Base-by-base conservation (phyloP, 1,140 invertebrate species). In the Archivesica marissinica region DNA sequence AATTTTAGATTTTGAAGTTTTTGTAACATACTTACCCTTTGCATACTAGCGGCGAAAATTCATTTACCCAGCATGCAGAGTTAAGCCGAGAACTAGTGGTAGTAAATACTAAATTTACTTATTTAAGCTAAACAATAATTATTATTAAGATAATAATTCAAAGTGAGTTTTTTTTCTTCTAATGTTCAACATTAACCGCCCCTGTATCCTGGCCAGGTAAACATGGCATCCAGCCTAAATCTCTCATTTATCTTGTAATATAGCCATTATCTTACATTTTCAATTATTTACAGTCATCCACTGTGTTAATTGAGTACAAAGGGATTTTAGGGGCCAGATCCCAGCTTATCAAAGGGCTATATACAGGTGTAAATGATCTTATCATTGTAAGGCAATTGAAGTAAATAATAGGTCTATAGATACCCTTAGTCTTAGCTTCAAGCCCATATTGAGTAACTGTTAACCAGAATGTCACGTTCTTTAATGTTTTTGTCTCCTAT, bases 331-430 rank as follows among this genome's bases (percentile, higher is more conserved):
- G 50, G 38, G 52, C 30, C 35, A 39, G 80, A 74, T 33, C 64
- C 50, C 25, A 47, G 11, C 38, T 35, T 47, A 50, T 52, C 77
- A 79, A 25, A 9, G 13, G 76, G 17, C 33, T 44, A 30, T 64
- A 3, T 44, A 79, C 80, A 83, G 80, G 80, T 83, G 80, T 74
- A 74, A 83, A 64, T 28, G 70, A 75, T 83, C 33, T 74, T 75
- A 83, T 83, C 80, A 30, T 23, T 28, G 2, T 6, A 52, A 4
- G 38, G 78, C 64, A 61, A 81, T 81, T 81, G 23, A 50, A 81
- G 61, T 61, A 68, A 28, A 78, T 59, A 61, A n/a, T n/a, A n/a
- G n/a, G n/a, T n/a, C n/a, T 64, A 25, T 35, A 35, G 17, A 9
- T 13, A 28, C 15, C 20, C 25, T 35, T 15, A 64, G 9, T 64